Conservation (phyloP, 2,797 vertebrate genomes). For the Rhynchonycteris naso region DNA sequence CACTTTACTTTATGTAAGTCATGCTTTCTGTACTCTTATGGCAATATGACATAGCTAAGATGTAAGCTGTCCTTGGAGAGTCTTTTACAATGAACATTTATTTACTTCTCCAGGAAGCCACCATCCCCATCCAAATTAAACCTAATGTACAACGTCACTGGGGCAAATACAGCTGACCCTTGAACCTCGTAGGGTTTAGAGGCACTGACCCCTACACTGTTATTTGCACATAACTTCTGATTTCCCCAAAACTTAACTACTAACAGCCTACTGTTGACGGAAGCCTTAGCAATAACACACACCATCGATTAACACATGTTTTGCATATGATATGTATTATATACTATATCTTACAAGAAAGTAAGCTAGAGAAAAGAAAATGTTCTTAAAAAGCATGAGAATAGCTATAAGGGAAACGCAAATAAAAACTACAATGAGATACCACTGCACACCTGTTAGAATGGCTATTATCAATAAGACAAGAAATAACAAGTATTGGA, state of each 20-base stretch:
- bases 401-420: not conserved
- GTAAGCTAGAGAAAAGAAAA: not conserved
- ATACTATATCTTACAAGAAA: not conserved
- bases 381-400: not conserved
- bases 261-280: not conserved
- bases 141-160: not conserved
- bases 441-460: not conserved
- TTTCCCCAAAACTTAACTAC: not conserved
- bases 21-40: not conserved
- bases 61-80: not conserved
- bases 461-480: not conserved
- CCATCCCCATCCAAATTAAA: not conserved
- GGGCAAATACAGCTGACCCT: not conserved
- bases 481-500: not conserved
- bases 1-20: not conserved
- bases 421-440: not conserved
- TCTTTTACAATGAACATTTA: not conserved
- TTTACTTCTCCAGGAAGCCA: not conserved
- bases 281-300: not conserved
- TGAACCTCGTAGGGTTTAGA: not conserved
- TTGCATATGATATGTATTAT: not conserved
- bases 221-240: not conserved
- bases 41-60: not conserved
- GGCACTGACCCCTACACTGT: not conserved
- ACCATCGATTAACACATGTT: not conserved